Conservation (phyloP, 2,113 vertebrate species). For the Halcyon senegalensis region DNA sequence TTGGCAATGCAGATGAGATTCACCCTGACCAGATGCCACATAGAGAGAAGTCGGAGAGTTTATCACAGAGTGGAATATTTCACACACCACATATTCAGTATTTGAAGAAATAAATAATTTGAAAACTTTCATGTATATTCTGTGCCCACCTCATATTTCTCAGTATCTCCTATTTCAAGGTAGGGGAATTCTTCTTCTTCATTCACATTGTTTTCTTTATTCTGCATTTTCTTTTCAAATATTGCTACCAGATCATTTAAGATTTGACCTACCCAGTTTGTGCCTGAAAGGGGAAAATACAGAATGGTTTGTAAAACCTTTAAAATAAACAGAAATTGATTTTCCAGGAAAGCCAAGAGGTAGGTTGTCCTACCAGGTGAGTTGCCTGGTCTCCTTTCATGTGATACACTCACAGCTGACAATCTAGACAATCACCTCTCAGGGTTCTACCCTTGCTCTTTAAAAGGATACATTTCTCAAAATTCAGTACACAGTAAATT, state of each 20-base stretch:
- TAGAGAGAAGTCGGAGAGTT: neutral
- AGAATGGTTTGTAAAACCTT: neutral
- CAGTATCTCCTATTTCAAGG: neutral
- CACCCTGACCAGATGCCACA: neutral
- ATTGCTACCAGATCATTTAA: neutral
- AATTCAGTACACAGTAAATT: neutral
- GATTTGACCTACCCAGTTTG: constrained; percentile 49
- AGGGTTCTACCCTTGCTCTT: neutral
- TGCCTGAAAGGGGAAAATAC: neutral
- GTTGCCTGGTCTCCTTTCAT: neutral
- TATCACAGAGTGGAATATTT: neutral
- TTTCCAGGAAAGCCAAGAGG: neutral
- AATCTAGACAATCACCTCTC: neutral
- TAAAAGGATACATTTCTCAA: neutral
- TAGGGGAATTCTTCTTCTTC: neutral
- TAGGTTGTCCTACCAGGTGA: neutral
- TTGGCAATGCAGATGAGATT: neutral
- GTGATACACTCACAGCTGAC: neutral
- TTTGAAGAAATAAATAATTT: neutral
- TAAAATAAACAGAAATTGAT: neutral
- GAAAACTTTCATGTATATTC: neutral
- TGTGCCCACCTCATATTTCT: constrained; percentile 20
- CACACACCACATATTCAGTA: neutral
- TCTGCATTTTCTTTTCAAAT: neutral
- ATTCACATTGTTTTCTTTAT: neutral